Percentiles rank a stretch among this genome's conserved stretches.
Conservation (phyloP, 2,113 vertebrate species). For the Butorides virescens region DNA sequence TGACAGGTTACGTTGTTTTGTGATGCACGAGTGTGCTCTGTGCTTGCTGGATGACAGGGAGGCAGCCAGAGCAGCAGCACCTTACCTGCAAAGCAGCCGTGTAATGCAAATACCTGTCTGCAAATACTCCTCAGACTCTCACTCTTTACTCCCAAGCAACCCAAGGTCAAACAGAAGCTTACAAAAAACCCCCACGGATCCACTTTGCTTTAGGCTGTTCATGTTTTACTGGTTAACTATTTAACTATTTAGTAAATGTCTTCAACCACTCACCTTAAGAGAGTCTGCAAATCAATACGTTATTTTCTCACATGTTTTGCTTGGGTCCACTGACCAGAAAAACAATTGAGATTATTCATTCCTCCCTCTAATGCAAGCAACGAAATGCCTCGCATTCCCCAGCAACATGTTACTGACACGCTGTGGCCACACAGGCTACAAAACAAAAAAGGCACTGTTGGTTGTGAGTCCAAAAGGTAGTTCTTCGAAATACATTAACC, state of each 20-base stretch:
- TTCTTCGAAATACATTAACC: neutral
- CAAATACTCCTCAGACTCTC: neutral
- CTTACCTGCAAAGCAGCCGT: neutral
- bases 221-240: neutral
- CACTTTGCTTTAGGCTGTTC: neutral
- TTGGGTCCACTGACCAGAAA: neutral
- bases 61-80: neutral
- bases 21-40: neutral
- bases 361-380: neutral
- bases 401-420: neutral
- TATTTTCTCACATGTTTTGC: neutral
- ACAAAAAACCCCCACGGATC: neutral
- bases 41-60: neutral
- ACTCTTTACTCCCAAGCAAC: neutral
- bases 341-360: conserved; percentile 33
- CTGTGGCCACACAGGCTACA: neutral
- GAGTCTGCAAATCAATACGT: neutral
- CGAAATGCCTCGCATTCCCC: conserved; percentile 38
- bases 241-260: neutral
- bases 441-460: conserved; percentile 15
- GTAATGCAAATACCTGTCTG: neutral
- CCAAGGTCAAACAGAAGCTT: neutral
- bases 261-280: neutral
- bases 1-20: neutral
- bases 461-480: neutral